A percentile compares a stretch with the other conserved stretches of the same genome.
Evolutionary conservation across 2,113 vertebrate species (phyloP).

Genomic region (Charina bottae): DNA sequence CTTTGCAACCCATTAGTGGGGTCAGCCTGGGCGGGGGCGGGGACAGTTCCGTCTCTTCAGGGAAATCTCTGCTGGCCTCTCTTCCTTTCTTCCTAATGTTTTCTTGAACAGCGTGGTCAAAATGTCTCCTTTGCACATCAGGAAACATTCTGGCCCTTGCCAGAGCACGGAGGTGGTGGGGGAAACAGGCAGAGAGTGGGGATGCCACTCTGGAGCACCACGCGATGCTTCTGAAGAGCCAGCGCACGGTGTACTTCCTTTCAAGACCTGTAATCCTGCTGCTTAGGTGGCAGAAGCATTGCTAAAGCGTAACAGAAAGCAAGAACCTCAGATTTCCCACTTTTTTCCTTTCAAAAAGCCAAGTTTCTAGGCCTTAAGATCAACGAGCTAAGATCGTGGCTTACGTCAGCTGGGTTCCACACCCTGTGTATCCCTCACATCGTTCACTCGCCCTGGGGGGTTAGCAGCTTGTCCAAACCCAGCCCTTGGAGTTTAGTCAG

Average conservation of each 20-base stretch:
- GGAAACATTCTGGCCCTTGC: constrained; percentile 17
- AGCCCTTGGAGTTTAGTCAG: too few species aligned
- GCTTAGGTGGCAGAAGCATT: too few species aligned
- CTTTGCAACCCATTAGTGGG: constrained; percentile 13
- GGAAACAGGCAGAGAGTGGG: not conserved
- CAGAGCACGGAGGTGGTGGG: not conserved
- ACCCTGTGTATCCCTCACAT: too few species aligned
- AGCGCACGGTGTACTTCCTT: too few species aligned
- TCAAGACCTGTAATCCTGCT: too few species aligned
- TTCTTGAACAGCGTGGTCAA: constrained; percentile 38
- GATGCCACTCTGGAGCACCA: too few species aligned
- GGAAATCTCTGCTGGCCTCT: constrained; percentile 19
- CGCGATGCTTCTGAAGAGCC: too few species aligned
- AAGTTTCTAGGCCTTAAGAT: not conserved
- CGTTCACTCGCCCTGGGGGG: too few species aligned
- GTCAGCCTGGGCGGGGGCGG: not conserved
- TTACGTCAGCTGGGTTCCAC: too few species aligned
- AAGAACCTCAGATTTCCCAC: too few species aligned
- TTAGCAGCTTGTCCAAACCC: too few species aligned
- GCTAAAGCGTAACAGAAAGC: not conserved
- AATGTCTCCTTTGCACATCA: constrained; percentile 13
- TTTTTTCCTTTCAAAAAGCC: too few species aligned
- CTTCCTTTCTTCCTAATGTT: not conserved
- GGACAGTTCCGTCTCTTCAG: not conserved
- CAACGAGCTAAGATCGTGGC: not conserved